Evolutionary conservation across 2,888 invertebrate species (phyloP).

Genomic region (Microctonus aethiopoides): DNA sequence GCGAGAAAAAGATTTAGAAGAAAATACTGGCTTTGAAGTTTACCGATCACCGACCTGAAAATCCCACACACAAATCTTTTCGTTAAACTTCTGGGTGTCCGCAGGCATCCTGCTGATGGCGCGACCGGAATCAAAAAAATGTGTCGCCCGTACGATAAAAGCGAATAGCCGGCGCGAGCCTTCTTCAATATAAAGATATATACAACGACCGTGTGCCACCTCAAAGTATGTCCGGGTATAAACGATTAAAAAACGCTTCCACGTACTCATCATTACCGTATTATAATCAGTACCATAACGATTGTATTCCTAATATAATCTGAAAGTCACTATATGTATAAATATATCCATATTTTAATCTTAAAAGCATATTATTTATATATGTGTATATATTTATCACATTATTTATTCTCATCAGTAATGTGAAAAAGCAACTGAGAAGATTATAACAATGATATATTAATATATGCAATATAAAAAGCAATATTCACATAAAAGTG

Average conservation of each 20-base stretch:
- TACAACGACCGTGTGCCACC: too few relatives aligned
- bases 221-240: conserved; percentile 22
- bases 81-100: conserved; percentile 31
- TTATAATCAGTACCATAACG: conserved; percentile 28
- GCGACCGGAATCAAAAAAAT: conserved; percentile 32
- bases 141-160: conserved; percentile 26
- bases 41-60: conserved; percentile 9
- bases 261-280: conserved; percentile 38
- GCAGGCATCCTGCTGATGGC: conserved; percentile 18
- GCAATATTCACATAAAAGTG: too few relatives aligned
- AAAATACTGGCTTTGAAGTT: conserved; percentile 8
- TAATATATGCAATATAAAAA: too few relatives aligned
- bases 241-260: conserved; percentile 40
- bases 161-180: conserved; percentile 35
- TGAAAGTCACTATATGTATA: not conserved
- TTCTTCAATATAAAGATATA: conserved; percentile 40
- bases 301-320: conserved; percentile 19
- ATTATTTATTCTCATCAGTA: too few relatives aligned
- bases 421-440: too few relatives aligned
- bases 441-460: too few relatives aligned
- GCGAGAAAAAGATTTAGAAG: conserved; percentile 4
- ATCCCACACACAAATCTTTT: conserved; percentile 22
- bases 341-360: too few relatives aligned
- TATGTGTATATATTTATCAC: too few relatives aligned
- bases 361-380: too few relatives aligned